Conservation (phyloP, 2,113 vertebrate genomes). For the Phainopepla nitens region DNA sequence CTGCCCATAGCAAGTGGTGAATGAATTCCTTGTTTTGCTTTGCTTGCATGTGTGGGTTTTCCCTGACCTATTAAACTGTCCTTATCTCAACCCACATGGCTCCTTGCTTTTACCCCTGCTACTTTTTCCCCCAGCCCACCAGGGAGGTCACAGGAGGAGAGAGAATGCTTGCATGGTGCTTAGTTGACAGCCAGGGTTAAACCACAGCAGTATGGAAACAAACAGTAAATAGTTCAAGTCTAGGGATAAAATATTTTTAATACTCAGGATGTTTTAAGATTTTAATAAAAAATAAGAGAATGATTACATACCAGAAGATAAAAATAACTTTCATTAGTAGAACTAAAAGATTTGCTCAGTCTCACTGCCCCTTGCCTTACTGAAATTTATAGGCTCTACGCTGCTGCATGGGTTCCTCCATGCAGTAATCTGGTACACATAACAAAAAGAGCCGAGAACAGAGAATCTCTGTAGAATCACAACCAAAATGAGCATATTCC, state of each 20-base stretch:
- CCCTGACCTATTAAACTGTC: not conserved
- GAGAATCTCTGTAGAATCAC: not conserved
- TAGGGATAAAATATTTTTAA: not conserved
- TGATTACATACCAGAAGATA: not conserved
- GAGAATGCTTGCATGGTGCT: not conserved
- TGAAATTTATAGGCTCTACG: not conserved
- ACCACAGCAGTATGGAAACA: not conserved
- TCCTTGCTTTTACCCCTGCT: not conserved
- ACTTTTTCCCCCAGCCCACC: not conserved
- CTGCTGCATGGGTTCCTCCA: not conserved
- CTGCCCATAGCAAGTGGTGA: not conserved
- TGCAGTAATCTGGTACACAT: not conserved
- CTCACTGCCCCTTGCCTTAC: not conserved
- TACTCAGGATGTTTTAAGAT: not conserved
- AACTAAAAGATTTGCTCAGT: not conserved
- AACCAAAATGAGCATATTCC: not conserved
- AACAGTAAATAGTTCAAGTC: not conserved
- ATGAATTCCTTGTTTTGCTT: not conserved
- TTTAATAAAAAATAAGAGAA: not conserved
- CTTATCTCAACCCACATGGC: not conserved
- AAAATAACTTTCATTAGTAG: not conserved
- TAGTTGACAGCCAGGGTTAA: not conserved
- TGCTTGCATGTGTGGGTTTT: accelerated
- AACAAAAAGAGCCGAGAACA: not conserved
- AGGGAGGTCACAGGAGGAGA: accelerated